Base-by-base conservation (phyloP, 2,888 invertebrate species). In the Callinectes sapidus region DNA sequence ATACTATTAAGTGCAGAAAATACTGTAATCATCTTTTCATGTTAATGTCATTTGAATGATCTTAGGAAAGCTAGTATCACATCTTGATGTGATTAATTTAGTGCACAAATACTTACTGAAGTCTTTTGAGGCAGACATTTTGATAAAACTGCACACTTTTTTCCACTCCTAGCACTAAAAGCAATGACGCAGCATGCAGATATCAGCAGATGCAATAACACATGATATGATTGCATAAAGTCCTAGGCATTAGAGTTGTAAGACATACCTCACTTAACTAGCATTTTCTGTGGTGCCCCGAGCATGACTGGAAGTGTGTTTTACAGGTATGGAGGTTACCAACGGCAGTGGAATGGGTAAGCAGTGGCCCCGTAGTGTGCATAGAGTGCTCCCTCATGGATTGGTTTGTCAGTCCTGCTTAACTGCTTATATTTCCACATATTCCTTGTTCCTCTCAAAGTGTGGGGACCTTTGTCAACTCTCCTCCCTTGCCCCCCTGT, bases 261-360 rank as follows among this genome's bases (percentile, higher is more conserved):
- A 8, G 42, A 66, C 81, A 91, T 90, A 85, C 92, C 89, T 93
- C 90, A 91, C 66, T 85, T 66, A 90, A 28, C 66, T 77, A 91
- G 89, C 88, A 66, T 87, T 81, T 89, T 91, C 85, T 92, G 89
- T 87, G 90, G 94, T 94, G 89, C 92, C 89, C 91, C 92, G 87
- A 92, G 94, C 92, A 94, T 94, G 94, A 94, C 94, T 92, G 92
- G 94, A 92, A 94, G 94, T 94, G 94, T 92, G 92, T 94, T 94
- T 94, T 94, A 87, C 94, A 94, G 94, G 94, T 94, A 93, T 93
- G 92, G 94, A 94, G 94, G 90, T 94, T 87, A 92, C 94, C 90
- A 92, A 92, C 93, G 93, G 93, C 86, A 93, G 94, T 93, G 94
- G 94, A 92, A 92, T 94, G 93, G 94, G 94, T 94, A 94, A 94